Base-by-base conservation (phyloP, 2,888 invertebrate species). In the Copidosoma aretas region DNA sequence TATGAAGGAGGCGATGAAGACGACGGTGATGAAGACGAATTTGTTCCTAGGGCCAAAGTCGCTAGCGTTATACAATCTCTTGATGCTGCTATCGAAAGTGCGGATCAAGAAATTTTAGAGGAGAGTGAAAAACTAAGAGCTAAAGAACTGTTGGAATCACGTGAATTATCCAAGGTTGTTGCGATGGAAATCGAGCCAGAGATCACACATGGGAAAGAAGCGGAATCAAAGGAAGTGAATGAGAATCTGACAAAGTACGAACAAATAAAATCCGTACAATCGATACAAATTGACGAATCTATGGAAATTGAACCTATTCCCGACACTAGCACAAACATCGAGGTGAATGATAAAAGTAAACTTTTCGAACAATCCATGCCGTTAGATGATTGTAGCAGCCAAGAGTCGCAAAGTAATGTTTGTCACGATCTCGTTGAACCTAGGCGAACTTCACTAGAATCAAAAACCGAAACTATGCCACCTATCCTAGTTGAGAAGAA, bases 1-100 rank as follows among this genome's bases (percentile, higher is more conserved):
- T 82, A 84, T 68, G 82, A 82, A 56, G 83, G 81, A 3, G 82
- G 82, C 0, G 84, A 84, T 64, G 84, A 84, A 53, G 84, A 84
- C 60, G 84, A 84, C 41, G 84, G 83, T 0, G 84, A 84, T 43
- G 84, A 81, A 46, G 81, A 80, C 22, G 80, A 82, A 54, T 77
- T 78, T 59, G 76, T 77, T 60, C 75, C 77, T 14, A 67, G 70
- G 15, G 46, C 72, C 32, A 75, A 74, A 17, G 76, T 77, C 22
- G 75, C 76, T 4, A 76, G 76, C 53, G 68, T 73, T 4, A 77
- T 73, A 51, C 71, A 73, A 56, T 68, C 74, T 15, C 67, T 68
- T 5, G 68, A 73, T 24, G 66, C 73, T 1, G 72, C 62, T 67
- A 51, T 78, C 61, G 65, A 70, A 15, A 66, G 1, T 17, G 68